Evolutionary conservation across 2,888 invertebrate species (phyloP).

Genomic region (Drosophila meridiana): DNA sequence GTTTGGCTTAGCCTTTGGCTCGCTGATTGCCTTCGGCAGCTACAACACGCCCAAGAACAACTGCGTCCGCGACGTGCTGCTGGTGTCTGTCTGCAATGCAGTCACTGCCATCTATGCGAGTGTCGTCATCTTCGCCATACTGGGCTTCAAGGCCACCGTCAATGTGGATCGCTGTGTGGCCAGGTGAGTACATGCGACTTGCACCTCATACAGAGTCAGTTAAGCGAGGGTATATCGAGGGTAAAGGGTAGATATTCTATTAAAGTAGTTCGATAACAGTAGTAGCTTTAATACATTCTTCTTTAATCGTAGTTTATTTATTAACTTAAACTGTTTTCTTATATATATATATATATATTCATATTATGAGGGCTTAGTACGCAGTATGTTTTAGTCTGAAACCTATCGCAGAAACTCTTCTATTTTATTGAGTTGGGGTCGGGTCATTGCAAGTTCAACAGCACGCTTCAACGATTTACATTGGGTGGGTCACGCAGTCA

Average conservation of each 20-base stretch:
- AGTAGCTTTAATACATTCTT: background rate
- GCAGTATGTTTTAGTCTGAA: background rate
- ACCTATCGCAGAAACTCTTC: background rate
- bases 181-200: slow-evolving; percentile 86
- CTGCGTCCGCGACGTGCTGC: slow-evolving; percentile 95
- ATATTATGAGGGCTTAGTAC: background rate
- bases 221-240: background rate
- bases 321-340: background rate
- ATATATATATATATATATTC: fast-evolving
- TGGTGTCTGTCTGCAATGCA: slow-evolving; percentile 96
- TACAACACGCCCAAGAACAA: slow-evolving; percentile 98
- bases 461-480: slow-evolving; percentile 51
- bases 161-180: slow-evolving; percentile 94
- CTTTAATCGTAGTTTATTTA: background rate
- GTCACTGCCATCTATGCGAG: slow-evolving; percentile 97
- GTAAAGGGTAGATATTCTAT: background rate
- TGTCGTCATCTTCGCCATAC: slow-evolving; percentile 96
- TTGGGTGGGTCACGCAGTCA: slow-evolving; percentile 39
- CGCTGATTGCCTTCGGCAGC: slow-evolving; percentile 97
- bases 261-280: background rate
- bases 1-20: slow-evolving; percentile 97
- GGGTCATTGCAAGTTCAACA: slow-evolving; percentile 50
- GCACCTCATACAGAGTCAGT: background rate
- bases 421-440: background rate
- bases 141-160: slow-evolving; percentile 97